Evolutionary conservation across 2,888 invertebrate genomes (phyloP).

Genomic region (Drosophila rubida): DNA sequence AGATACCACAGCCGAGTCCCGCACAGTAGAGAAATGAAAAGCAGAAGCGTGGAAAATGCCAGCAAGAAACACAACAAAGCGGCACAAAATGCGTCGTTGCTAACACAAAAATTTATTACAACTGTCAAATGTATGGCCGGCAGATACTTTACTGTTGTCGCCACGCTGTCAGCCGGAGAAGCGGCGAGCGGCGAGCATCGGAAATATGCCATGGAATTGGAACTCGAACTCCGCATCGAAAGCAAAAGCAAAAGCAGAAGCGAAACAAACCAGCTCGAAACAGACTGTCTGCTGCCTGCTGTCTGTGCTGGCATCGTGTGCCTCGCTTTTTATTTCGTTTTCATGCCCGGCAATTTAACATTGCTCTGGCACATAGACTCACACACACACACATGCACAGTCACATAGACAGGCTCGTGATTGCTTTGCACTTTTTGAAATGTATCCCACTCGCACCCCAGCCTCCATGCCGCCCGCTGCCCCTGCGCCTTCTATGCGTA

Average conservation of each 20-base stretch:
- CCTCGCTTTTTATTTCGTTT: slow-evolving; percentile 56
- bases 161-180: slow-evolving; percentile 34
- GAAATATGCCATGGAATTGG: slow-evolving; percentile 30
- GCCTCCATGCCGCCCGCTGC: not conserved
- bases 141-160: slow-evolving; percentile 67
- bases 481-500: slow-evolving; percentile 61
- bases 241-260: not conserved
- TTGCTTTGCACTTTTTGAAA: slow-evolving; percentile 77
- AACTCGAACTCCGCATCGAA: slow-evolving; percentile 26
- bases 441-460: slow-evolving; percentile 12
- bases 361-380: slow-evolving; percentile 35
- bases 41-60: slow-evolving; percentile 45
- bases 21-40: slow-evolving; percentile 6
- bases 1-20: slow-evolving; percentile 32
- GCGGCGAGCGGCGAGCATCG: slow-evolving; percentile 5
- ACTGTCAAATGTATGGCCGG: slow-evolving; percentile 62
- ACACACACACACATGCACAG: slow-evolving; percentile 8
- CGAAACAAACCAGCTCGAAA: not conserved
- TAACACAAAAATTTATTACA: slow-evolving; percentile 69
- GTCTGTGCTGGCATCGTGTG: not conserved
- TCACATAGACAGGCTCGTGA: slow-evolving; percentile 54
- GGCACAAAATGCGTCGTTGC: slow-evolving; percentile 30
- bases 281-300: not conserved
- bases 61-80: slow-evolving; percentile 41
- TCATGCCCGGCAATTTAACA: slow-evolving; percentile 53